Base-by-base conservation (phyloP, 1,140 invertebrate genomes). In the Sinonovacula constricta region DNA sequence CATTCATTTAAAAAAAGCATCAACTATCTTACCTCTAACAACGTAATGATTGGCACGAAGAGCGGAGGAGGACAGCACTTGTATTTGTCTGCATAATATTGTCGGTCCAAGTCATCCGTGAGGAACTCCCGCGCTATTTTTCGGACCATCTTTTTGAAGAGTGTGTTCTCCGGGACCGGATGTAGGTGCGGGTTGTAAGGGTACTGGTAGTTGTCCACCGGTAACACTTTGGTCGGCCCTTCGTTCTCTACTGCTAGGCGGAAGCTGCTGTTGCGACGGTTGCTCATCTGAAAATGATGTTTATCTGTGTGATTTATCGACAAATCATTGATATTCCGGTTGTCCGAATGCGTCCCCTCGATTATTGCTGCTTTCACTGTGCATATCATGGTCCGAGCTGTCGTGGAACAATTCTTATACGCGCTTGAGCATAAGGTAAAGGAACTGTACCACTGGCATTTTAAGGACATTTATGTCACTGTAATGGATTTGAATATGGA, bases 1-100 rank as follows among this genome's bases (percentile, higher is more conserved):
- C n/a, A n/a, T n/a, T n/a, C n/a, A n/a, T n/a, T n/a, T n/a, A n/a
- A n/a, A n/a, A n/a, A n/a, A n/a, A n/a, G n/a, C n/a, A n/a, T n/a
- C n/a, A n/a, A n/a, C n/a, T n/a, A 49, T 60, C 82, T 75, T 90
- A 98, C 97, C 95, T 98, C 97, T 84, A 98, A 92, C 65, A 98
- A 93, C 31, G 97, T 98, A 87, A 98, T 95, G 86, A 96, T 94
- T 57, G 98, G 95, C 83, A 99, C 96, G 91, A 99, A 98, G 53
- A 98, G 92, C 2, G 97, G 97, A 31, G 97, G 97, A 26, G 97
- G 97, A 87, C 96, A 97, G 91, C 97, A 98, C 22, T 95, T 96
- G 92, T 99, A 99, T 85, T 97, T 94, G 92, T 98, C 97, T 49
- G 97, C 96, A 91, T 98, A 98, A 90, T 98, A 98, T 90, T 98